phyloP scores from a whole-genome alignment of 2,888 invertebrate species.

The Pachliopta kotzebuea region DNA sequence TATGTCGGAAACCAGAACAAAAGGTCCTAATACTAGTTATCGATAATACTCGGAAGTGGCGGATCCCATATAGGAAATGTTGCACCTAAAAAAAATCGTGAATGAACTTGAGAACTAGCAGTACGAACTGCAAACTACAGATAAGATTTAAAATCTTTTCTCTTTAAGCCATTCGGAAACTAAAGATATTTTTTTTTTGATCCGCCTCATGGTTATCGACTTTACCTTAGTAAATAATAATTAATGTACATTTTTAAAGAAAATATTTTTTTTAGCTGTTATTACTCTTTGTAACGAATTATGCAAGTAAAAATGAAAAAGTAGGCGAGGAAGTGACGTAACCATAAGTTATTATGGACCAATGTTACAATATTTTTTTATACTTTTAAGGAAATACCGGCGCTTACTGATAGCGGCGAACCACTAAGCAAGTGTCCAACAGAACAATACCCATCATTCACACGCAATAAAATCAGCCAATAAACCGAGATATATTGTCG shows the following conservation, averaged over 20 bases:
- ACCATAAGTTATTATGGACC: slow-evolving; percentile 28
- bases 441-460: slow-evolving; percentile 36
- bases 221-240: slow-evolving; percentile 2
- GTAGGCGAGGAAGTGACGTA: slow-evolving; percentile 30
- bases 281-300: background rate
- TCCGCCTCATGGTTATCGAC: slow-evolving; percentile 14
- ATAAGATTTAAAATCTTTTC: slow-evolving; percentile 36
- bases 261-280: background rate
- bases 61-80: slow-evolving; percentile 31
- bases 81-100: slow-evolving; percentile 41
- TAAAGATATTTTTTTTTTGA: slow-evolving; percentile 12
- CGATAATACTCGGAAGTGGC: slow-evolving; percentile 55
- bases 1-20: slow-evolving; percentile 36
- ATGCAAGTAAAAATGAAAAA: slow-evolving; percentile 4
- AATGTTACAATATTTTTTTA: slow-evolving; percentile 33
- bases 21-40: slow-evolving; percentile 58
- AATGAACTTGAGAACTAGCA: slow-evolving; percentile 46
- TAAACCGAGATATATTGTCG: slow-evolving; percentile 48
- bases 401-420: slow-evolving; percentile 47
- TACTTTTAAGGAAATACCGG: slow-evolving; percentile 36
- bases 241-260: background rate
- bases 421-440: slow-evolving; percentile 37
- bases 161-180: slow-evolving; percentile 18
- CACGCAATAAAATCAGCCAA: slow-evolving; percentile 55
- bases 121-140: slow-evolving; percentile 41